Conservation (phyloP, 2,113 vertebrate genomes). For the Thinocorus orbignyianus region DNA sequence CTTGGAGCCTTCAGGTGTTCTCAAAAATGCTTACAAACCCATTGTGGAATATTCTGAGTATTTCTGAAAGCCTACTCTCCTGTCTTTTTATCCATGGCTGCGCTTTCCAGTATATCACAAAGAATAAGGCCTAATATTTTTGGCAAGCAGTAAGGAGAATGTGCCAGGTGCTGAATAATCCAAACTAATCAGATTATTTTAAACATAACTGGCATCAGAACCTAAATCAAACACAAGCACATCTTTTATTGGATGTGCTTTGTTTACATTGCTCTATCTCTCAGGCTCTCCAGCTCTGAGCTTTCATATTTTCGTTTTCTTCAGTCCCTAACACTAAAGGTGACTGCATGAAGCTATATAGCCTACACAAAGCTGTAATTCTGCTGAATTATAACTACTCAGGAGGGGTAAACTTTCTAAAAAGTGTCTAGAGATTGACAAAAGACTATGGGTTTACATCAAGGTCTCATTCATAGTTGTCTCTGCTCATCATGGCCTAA, state of each 20-base stretch:
- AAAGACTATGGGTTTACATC: not conserved
- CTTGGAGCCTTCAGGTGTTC: not conserved
- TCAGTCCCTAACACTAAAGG: not conserved
- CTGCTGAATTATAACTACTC: not conserved
- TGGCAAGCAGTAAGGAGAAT: not conserved
- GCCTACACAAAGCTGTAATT: not conserved
- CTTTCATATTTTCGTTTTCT: not conserved
- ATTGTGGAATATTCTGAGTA: not conserved
- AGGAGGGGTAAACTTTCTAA: not conserved
- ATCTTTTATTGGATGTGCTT: not conserved
- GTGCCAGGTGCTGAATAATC: not conserved
- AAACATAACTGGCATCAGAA: not conserved
- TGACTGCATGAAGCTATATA: not conserved
- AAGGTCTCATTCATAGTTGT: not conserved
- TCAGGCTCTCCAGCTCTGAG: not conserved
- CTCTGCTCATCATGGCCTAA: not conserved
- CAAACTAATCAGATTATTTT: not conserved
- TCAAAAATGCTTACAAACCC: not conserved
- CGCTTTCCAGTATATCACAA: not conserved
- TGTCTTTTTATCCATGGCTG: not conserved
- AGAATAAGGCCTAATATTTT: not conserved
- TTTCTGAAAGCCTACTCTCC: not conserved
- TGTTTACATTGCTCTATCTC: not conserved
- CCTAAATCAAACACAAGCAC: not conserved
- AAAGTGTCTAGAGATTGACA: not conserved